Conservation (phyloP, 1,140 invertebrate genomes). For the Elymnias hypermnestra region DNA sequence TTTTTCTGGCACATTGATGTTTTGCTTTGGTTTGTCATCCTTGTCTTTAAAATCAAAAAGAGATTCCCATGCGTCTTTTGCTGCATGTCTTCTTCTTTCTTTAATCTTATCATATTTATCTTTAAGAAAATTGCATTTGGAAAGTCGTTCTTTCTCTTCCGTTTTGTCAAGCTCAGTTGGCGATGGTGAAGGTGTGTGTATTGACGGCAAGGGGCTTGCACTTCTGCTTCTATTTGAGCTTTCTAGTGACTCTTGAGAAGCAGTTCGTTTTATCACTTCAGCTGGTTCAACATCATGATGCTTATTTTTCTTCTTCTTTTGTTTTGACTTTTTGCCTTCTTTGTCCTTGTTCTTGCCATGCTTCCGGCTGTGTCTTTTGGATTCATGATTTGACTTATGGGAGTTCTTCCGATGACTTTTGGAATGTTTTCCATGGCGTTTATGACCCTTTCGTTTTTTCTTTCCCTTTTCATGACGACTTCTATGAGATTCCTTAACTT, state of each 20-base stretch:
- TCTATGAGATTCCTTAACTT: slow-evolving; percentile 66
- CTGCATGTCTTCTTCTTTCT: slow-evolving; percentile 77
- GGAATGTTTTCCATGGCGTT: slow-evolving; percentile 75
- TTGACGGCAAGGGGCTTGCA: slow-evolving; percentile 60
- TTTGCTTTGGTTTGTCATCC: slow-evolving; percentile 54
- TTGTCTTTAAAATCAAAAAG: slow-evolving; percentile 61
- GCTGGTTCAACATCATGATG: slow-evolving; percentile 39
- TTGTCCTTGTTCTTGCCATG: slow-evolving; percentile 58
- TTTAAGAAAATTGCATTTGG: slow-evolving; percentile 62
- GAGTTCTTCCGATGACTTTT: slow-evolving; percentile 62
- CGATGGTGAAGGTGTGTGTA: slow-evolving; percentile 58
- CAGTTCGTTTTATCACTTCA: slow-evolving; percentile 34
- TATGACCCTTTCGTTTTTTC: slow-evolving; percentile 71
- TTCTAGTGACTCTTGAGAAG: slow-evolving; percentile 51
- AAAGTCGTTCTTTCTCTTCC: slow-evolving; percentile 29
- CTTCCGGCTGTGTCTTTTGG: slow-evolving; percentile 51
- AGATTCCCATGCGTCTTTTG: slow-evolving; percentile 63
- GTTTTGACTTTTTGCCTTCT: slow-evolving; percentile 57
- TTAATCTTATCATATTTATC: slow-evolving; percentile 82
- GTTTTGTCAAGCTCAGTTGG: slow-evolving; percentile 34
- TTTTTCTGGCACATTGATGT: slow-evolving; percentile 57
- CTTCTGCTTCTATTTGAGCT: slow-evolving; percentile 69
- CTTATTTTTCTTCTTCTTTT: slow-evolving; percentile 68
- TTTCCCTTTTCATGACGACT: slow-evolving; percentile 64
- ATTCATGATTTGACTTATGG: slow-evolving; percentile 43